Conservation (phyloP, 2,113 vertebrate species). For the Myiozetetes cayanensis region DNA sequence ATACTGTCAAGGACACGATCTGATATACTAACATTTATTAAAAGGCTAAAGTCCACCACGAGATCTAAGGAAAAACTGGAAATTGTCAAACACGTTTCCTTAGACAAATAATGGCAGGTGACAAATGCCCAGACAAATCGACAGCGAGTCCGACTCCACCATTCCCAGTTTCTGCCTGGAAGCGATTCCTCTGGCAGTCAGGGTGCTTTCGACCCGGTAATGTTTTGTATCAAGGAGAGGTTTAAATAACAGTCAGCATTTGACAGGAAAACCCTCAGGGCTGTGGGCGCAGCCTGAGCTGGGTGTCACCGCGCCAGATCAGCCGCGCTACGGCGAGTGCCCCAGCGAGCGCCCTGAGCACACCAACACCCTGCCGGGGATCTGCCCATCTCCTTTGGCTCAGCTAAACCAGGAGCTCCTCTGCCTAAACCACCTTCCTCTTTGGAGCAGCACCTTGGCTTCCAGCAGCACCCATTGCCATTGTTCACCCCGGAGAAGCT, state of each 20-base stretch:
- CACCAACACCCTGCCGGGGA: neutral
- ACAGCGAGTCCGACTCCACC: constrained; percentile 59
- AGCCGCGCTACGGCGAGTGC: neutral
- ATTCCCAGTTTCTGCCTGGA: constrained; percentile 60
- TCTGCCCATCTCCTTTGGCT: neutral
- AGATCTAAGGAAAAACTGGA: constrained; percentile 80
- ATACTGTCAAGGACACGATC: constrained; percentile 80
- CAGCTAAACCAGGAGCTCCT: neutral
- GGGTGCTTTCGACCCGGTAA: neutral
- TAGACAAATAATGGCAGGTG: constrained; percentile 76
- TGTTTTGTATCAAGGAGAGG: constrained; percentile 52
- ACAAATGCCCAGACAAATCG: constrained; percentile 69
- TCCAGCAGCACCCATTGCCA: neutral
- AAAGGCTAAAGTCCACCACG: constrained; percentile 79
- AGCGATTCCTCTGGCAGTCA: constrained; percentile 54
- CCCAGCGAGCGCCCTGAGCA: neutral
- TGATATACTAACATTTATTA: constrained; percentile 82
- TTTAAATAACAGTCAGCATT: constrained; percentile 61
- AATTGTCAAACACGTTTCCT: constrained; percentile 77
- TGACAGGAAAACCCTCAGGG: constrained; percentile 14
- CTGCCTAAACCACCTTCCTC: neutral
- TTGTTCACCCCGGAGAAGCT: neutral
- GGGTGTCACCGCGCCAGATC: neutral
- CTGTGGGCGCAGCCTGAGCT: neutral
- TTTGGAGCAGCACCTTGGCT: neutral